Conservation (phyloP, 2,797 vertebrate species). For the Microctenopoma steveboyesi region DNA sequence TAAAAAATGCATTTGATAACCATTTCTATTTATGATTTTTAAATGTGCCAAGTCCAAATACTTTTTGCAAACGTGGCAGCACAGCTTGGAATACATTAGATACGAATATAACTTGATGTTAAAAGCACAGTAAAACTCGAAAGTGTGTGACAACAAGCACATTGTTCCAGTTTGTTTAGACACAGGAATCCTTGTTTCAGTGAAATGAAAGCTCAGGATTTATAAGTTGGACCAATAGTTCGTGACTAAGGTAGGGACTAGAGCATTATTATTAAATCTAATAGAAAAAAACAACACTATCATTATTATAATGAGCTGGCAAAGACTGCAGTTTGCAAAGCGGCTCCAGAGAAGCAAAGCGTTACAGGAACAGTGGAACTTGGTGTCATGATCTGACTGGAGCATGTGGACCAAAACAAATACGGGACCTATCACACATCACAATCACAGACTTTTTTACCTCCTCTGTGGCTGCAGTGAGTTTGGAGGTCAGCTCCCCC, state of each 20-base stretch:
- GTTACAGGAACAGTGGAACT: too few relatives aligned
- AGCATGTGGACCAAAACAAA: too few relatives aligned
- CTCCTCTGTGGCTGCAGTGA: constrained; percentile 90
- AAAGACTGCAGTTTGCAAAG: background rate
- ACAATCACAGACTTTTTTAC: constrained; percentile 65
- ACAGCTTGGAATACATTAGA: constrained; percentile 21
- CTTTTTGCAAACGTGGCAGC: constrained; percentile 25
- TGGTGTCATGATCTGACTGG: too few relatives aligned
- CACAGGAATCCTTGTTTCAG: background rate
- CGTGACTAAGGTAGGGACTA: background rate
- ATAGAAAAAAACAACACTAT: background rate
- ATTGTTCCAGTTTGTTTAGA: background rate
- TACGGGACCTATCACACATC: too few relatives aligned
- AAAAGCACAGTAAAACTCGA: background rate
- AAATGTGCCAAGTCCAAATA: constrained; percentile 19
- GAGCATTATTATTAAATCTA: background rate
- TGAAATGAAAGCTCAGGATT: background rate
- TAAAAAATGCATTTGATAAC: constrained; percentile 46
- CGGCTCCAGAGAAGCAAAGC: too few relatives aligned
- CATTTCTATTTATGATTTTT: constrained; percentile 34
- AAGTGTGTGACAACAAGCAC: constrained; percentile 2
- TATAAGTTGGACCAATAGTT: too few relatives aligned
- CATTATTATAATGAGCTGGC: background rate
- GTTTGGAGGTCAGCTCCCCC: constrained; percentile 89
- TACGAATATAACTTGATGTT: constrained; percentile 17